These are phyloP conservation scores for Meta bourneti DNA, from an alignment of 2,888 invertebrate species.

Conservation along the genomic window DNA sequence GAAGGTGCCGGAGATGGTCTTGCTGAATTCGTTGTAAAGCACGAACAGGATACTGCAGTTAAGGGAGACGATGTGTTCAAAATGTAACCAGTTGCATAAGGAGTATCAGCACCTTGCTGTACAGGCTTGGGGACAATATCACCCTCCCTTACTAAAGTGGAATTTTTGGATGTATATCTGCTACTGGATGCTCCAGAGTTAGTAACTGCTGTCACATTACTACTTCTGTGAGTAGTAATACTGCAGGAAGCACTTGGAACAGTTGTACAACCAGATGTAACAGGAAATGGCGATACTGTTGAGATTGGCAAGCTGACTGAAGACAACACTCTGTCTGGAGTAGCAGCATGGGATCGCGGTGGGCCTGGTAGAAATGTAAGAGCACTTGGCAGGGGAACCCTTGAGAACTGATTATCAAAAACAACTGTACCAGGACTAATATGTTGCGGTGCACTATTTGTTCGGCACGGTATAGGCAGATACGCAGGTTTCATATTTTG, in stretches of 20 bases:
- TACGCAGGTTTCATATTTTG: conserved; percentile 67
- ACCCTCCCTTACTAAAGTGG: conserved; percentile 38
- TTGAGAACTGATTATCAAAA: conserved; percentile 74
- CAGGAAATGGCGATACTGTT: conserved; percentile 72
- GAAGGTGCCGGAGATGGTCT: conserved; percentile 74
- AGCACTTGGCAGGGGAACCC: conserved; percentile 75
- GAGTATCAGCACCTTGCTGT: conserved; percentile 29
- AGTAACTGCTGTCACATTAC: conserved; percentile 64
- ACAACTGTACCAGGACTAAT: conserved; percentile 70
- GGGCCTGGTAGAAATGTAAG: conserved; percentile 71
- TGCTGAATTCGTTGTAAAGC: conserved; percentile 68
- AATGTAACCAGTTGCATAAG: conserved; percentile 59
- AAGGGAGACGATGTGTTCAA: conserved; percentile 56
- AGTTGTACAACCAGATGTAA: conserved; percentile 73
- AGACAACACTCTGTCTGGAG: conserved; percentile 71
- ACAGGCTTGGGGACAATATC: conserved; percentile 45
- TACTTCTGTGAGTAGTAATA: conserved; percentile 68
- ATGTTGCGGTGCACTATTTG: conserved; percentile 59
- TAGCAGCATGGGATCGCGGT: conserved; percentile 66
- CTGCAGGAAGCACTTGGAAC: conserved; percentile 71
- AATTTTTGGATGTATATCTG: conserved; percentile 45
- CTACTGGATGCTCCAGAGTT: conserved; percentile 56
- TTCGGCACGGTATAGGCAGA: conserved; percentile 71
- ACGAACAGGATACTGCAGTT: conserved; percentile 63
- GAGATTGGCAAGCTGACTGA: conserved; percentile 51